phyloP scores from a whole-genome alignment of 2,888 invertebrate species.

The Oscheius sp. region DNA sequence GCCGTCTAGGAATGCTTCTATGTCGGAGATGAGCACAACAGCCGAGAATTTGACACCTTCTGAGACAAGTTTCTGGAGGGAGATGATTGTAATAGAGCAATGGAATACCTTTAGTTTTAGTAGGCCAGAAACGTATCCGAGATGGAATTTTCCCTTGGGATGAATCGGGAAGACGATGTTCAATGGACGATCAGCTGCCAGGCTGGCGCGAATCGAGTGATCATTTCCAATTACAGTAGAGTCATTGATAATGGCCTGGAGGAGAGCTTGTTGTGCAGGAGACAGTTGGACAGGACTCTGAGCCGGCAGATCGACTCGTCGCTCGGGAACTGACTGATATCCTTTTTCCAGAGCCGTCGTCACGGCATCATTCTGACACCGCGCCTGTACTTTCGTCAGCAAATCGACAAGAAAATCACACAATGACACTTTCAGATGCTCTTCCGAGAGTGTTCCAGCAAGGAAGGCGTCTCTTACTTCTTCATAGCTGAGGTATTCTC shows the following conservation, averaged over 20 bases:
- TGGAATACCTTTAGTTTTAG: slow-evolving; percentile 47
- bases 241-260: slow-evolving; percentile 7
- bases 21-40: slow-evolving; percentile 64
- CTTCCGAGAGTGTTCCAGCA: slow-evolving; percentile 45
- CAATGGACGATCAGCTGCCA: slow-evolving; percentile 36
- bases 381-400: slow-evolving; percentile 51
- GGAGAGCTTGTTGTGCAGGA: not conserved
- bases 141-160: slow-evolving; percentile 60
- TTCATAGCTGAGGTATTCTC: slow-evolving; percentile 50
- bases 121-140: slow-evolving; percentile 53
- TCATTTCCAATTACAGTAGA: not conserved
- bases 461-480: slow-evolving; percentile 56
- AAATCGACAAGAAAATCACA: slow-evolving; percentile 61
- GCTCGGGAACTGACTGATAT: slow-evolving; percentile 42
- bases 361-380: slow-evolving; percentile 56
- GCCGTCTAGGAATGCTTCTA: slow-evolving; percentile 70
- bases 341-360: slow-evolving; percentile 48
- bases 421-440: slow-evolving; percentile 54
- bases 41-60: slow-evolving; percentile 44
- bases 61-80: slow-evolving; percentile 37
- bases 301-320: slow-evolving; percentile 18
- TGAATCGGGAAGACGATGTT: slow-evolving; percentile 51
- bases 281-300: slow-evolving; percentile 4
- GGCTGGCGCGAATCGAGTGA: slow-evolving; percentile 4
- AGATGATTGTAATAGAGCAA: not conserved